Percentiles rank a stretch among this genome's conserved stretches.
These are phyloP conservation scores for Criorhina ranunculi DNA, from an alignment of 2,888 invertebrate genomes.

Conservation along the genomic window DNA sequence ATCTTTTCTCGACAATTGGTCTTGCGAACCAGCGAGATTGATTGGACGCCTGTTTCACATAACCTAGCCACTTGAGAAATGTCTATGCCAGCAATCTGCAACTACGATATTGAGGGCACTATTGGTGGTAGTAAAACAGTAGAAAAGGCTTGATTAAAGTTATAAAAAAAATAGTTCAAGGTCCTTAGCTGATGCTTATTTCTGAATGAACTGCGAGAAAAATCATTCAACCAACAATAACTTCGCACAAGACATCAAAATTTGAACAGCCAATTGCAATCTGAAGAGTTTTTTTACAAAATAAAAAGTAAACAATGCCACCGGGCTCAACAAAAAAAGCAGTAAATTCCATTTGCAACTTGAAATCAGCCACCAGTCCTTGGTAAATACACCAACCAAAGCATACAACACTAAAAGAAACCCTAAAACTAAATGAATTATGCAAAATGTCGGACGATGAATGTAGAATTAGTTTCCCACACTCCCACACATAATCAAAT, in stretches of 20 bases:
- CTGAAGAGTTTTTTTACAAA: background rate
- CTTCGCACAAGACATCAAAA: background rate
- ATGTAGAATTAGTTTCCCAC: conserved; percentile 17
- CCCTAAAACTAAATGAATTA: conserved; percentile 15
- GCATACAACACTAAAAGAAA: background rate
- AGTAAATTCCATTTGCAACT: background rate
- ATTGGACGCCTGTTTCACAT: too few relatives aligned
- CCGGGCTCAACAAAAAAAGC: background rate
- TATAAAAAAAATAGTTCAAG: too few relatives aligned
- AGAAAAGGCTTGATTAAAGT: too few relatives aligned
- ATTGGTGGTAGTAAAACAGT: too few relatives aligned
- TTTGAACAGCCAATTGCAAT: background rate
- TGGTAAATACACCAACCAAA: background rate
- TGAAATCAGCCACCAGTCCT: too few relatives aligned
- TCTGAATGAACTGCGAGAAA: too few relatives aligned
- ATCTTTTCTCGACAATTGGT: too few relatives aligned
- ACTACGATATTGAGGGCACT: too few relatives aligned
- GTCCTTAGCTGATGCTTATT: too few relatives aligned
- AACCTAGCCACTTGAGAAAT: too few relatives aligned
- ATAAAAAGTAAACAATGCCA: background rate
- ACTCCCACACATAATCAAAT: conserved; percentile 14
- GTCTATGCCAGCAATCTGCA: too few relatives aligned
- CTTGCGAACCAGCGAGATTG: too few relatives aligned
- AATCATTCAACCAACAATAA: background rate
- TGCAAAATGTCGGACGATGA: conserved; percentile 28